Evolutionary conservation across 2,888 invertebrate genomes (phyloP).

Genomic region (Tholera decimalis): DNA sequence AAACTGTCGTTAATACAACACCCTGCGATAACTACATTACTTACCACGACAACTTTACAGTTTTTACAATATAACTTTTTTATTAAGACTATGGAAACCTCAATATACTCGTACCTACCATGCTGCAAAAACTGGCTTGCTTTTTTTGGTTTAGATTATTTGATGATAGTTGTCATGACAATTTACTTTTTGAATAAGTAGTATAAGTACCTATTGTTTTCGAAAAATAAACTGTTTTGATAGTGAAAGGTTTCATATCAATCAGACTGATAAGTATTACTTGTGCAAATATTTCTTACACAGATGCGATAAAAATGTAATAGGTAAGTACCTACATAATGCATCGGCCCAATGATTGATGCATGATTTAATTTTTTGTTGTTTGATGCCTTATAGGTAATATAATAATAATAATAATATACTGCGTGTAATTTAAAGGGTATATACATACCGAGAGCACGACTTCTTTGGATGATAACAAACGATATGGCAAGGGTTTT

Average conservation of each 20-base stretch:
- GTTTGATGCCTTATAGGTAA: constrained; percentile 35
- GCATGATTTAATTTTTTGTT: constrained; percentile 23
- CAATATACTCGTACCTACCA: too few relatives aligned
- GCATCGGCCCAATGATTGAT: constrained; percentile 15
- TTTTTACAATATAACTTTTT: constrained; percentile 8
- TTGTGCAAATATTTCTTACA: constrained; percentile 10
- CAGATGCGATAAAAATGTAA: constrained; percentile 8
- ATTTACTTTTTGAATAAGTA: neutral
- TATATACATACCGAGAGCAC: too few relatives aligned
- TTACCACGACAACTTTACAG: constrained; percentile 37
- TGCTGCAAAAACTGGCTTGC: neutral
- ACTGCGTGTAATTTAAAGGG: too few relatives aligned
- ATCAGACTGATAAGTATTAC: constrained; percentile 24
- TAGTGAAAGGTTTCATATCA: constrained; percentile 19
- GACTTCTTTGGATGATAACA: too few relatives aligned
- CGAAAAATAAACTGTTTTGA: constrained; percentile 2
- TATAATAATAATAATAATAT: constrained; percentile 62
- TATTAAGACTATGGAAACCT: neutral
- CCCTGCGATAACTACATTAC: constrained; percentile 55
- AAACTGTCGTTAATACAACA: constrained; percentile 66
- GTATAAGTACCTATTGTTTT: too few relatives aligned
- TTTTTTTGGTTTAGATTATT: neutral
- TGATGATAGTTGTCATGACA: neutral
- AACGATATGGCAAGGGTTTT: too few relatives aligned
- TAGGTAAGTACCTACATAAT: too few relatives aligned